A percentile compares a stretch with the other conserved stretches of the same genome.
These are phyloP conservation scores for Nyctalus aviator DNA, from an alignment of 2,797 vertebrate genomes.

Conservation along the genomic window DNA sequence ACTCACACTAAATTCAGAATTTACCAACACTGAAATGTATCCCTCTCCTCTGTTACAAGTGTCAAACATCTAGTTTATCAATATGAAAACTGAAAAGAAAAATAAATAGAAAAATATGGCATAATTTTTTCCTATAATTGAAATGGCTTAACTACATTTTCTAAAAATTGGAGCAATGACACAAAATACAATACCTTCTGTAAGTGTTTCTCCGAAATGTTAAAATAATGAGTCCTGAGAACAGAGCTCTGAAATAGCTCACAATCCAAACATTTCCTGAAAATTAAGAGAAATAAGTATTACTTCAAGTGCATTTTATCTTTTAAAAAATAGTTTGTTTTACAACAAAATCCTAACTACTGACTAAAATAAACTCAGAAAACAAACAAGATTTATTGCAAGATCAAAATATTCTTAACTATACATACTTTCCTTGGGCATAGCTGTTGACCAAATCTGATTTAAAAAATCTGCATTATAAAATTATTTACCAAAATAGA, in stretches of 20 bases:
- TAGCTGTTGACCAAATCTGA: neutral
- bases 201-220: constrained; percentile 52
- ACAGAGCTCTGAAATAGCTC: constrained; percentile 50
- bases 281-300: constrained; percentile 71
- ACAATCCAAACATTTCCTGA: constrained; percentile 74
- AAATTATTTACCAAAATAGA: constrained; percentile 41
- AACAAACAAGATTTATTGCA: neutral
- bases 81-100: constrained; percentile 36
- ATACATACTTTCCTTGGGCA: neutral
- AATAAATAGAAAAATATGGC: constrained; percentile 19
- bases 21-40: constrained; percentile 22
- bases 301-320: constrained; percentile 49
- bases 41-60: neutral
- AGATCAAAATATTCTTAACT: neutral
- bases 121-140: constrained; percentile 15
- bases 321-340: constrained; percentile 37
- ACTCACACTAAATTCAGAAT: constrained; percentile 48
- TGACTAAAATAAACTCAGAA: constrained; percentile 41
- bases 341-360: constrained; percentile 38
- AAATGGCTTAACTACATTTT: neutral
- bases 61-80: constrained; percentile 5
- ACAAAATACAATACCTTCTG: constrained; percentile 76
- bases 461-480: neutral
- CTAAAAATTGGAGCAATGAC: neutral
- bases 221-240: constrained; percentile 67